Percentiles rank a stretch among this genome's conserved stretches.
Evolutionary conservation across 2,113 vertebrate genomes (phyloP).

Genomic region (Taurulus bubalis): DNA sequence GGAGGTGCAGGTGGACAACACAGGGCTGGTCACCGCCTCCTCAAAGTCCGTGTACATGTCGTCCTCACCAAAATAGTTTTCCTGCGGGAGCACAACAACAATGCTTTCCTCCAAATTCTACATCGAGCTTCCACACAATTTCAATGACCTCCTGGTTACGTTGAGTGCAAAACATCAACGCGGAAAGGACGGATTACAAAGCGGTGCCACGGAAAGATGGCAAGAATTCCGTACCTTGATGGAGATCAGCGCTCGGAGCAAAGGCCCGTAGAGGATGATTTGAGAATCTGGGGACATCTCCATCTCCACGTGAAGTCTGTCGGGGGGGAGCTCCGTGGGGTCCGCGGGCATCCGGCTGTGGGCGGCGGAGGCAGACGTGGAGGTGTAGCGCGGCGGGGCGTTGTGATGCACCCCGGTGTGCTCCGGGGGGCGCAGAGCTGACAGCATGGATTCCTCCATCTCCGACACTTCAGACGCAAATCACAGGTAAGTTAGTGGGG

Average conservation of each 20-base stretch:
- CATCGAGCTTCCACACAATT: not conserved
- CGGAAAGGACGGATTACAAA: not conserved
- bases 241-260: conserved; percentile 91
- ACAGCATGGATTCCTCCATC: conserved; percentile 95
- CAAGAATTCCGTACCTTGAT: conserved; percentile 87
- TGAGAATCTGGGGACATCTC: conserved; percentile 96
- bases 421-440: conserved; percentile 89
- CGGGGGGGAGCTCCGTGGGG: conserved; percentile 93
- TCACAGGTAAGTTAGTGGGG: not conserved
- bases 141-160: not conserved
- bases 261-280: conserved; percentile 93
- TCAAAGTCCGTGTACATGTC: conserved; percentile 99
- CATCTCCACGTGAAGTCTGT: conserved; percentile 95
- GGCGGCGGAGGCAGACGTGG: conserved; percentile 62
- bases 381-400: conserved; percentile 66
- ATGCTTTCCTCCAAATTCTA: not conserved
- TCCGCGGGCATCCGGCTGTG: conserved; percentile 84
- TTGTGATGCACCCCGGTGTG: conserved; percentile 82
- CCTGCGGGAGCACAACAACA: conserved; percentile 77
- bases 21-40: conserved; percentile 91
- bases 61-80: conserved; percentile 99
- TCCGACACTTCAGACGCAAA: conserved; percentile 88
- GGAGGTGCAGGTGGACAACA: conserved; percentile 91
- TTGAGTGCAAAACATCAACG: not conserved
- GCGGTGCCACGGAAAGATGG: not conserved